These are phyloP conservation scores for Diadumene lineata DNA, from an alignment of 92 coral and sea anemone genomes.

Conservation along the genomic window DNA sequence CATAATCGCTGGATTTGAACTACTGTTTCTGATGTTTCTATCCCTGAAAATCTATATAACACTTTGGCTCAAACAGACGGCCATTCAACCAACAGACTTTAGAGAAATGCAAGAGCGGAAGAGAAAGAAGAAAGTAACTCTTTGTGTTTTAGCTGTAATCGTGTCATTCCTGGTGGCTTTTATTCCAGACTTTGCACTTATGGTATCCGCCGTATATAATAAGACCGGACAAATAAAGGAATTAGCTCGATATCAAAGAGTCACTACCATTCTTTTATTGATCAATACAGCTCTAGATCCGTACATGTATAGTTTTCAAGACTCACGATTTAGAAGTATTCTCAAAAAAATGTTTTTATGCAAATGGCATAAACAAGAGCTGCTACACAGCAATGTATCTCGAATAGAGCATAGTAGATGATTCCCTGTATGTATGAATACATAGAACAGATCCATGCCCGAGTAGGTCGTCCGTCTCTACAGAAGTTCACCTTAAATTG, in stretches of 20 bases:
- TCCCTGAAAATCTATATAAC: slow-evolving; percentile 10
- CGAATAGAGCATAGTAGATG: no score
- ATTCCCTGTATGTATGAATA: no score
- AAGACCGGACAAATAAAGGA: neutral
- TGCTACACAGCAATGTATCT: no score
- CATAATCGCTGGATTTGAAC: neutral
- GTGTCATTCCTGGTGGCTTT: neutral
- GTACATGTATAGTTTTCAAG: slow-evolving; percentile 4
- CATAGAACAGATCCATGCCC: no score
- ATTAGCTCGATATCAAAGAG: neutral
- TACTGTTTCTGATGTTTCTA: neutral
- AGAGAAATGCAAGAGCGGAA: slow-evolving; percentile 23
- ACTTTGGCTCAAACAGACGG: slow-evolving; percentile 19
- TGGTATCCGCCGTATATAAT: neutral
- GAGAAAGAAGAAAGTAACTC: slow-evolving; percentile 27
- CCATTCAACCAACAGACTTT: slow-evolving; percentile 2
- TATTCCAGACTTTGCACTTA: neutral
- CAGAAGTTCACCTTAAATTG: no score
- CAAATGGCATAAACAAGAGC: neutral
- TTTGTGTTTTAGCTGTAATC: slow-evolving; percentile 20
- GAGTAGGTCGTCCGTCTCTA: no score
- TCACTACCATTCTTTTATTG: neutral
- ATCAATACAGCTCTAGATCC: slow-evolving; percentile 24
- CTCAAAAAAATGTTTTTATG: neutral
- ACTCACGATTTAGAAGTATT: neutral